Evolutionary conservation across 2,888 invertebrate species (phyloP).

Genomic region (Bibio marci): DNA sequence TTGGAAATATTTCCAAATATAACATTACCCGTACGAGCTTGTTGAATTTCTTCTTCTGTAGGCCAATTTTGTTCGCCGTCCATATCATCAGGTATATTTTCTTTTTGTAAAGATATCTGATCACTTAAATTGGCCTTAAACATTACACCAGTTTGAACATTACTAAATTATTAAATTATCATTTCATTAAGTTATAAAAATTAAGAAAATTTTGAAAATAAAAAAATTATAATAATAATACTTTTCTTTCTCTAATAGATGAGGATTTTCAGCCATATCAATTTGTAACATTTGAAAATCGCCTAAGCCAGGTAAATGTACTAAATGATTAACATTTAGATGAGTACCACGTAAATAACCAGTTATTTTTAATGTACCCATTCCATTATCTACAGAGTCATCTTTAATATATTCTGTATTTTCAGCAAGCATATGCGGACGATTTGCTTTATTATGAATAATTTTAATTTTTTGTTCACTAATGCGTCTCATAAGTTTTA

Average conservation of each 20-base stretch:
- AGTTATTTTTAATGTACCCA: constrained; percentile 59
- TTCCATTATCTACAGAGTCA: constrained; percentile 18
- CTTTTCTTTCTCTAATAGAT: constrained; percentile 38
- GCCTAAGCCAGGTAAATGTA: constrained; percentile 85
- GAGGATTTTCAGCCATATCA: constrained; percentile 50
- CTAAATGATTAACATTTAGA: constrained; percentile 70
- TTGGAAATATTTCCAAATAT: neutral
- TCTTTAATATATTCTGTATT: constrained; percentile 45
- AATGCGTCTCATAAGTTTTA: constrained; percentile 54
- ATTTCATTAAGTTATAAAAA: neutral
- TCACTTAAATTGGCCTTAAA: constrained; percentile 43
- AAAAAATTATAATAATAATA: constrained; percentile 15
- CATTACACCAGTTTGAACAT: constrained; percentile 27
- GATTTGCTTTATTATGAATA: constrained; percentile 56
- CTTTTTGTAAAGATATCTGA: constrained; percentile 59
- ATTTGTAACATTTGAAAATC: constrained; percentile 84
- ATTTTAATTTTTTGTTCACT: constrained; percentile 66
- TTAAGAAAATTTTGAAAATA: neutral
- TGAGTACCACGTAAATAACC: constrained; percentile 74
- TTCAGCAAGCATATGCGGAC: constrained; percentile 76
- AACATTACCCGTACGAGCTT: constrained; percentile 32
- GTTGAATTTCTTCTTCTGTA: constrained; percentile 72
- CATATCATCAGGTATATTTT: constrained; percentile 77
- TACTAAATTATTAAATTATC: neutral
- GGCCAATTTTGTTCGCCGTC: constrained; percentile 97